These are phyloP conservation scores for Macrosiphum euphorbiae DNA, from an alignment of 2,888 invertebrate species.

Conservation along the genomic window DNA sequence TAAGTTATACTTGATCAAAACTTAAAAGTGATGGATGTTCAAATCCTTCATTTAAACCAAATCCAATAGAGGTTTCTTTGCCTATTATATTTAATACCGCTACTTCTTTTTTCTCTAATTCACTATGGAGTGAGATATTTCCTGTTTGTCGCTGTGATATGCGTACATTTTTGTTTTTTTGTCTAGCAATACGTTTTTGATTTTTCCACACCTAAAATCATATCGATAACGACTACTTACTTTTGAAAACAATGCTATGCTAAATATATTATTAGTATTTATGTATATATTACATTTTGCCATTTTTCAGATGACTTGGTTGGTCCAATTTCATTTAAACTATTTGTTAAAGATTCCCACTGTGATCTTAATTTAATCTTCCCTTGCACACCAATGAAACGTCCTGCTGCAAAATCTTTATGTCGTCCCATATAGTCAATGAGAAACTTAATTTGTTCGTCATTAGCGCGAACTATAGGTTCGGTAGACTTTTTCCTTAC, in stretches of 20 bases:
- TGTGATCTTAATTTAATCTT: neutral
- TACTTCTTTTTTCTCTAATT: conserved; percentile 5
- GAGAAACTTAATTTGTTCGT: neutral
- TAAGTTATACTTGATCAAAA: neutral
- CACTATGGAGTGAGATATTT: neutral
- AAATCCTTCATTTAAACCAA: conserved; percentile 15
- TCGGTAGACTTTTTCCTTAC: neutral
- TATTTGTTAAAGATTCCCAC: neutral
- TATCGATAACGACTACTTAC: neutral
- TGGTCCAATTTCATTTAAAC: conserved; percentile 11
- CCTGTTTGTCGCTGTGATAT: neutral
- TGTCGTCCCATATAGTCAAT: conserved; percentile 4
- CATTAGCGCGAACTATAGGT: neutral
- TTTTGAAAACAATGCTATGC: conserved; percentile 13
- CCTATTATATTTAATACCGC: conserved; percentile 8
- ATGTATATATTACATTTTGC: conserved; percentile 8
- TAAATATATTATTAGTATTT: conserved; percentile 4
- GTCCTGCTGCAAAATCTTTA: conserved; percentile 15
- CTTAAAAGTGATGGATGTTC: neutral
- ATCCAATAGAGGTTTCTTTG: conserved; percentile 8
- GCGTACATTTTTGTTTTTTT: conserved; percentile 8
- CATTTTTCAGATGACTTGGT: neutral
- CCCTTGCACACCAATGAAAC: neutral
- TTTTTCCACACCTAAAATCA: conserved; percentile 18
- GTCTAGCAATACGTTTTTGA: neutral